phyloP scores from a whole-genome alignment of 2,797 vertebrate species.

The Scyliorhinus canicula region DNA sequence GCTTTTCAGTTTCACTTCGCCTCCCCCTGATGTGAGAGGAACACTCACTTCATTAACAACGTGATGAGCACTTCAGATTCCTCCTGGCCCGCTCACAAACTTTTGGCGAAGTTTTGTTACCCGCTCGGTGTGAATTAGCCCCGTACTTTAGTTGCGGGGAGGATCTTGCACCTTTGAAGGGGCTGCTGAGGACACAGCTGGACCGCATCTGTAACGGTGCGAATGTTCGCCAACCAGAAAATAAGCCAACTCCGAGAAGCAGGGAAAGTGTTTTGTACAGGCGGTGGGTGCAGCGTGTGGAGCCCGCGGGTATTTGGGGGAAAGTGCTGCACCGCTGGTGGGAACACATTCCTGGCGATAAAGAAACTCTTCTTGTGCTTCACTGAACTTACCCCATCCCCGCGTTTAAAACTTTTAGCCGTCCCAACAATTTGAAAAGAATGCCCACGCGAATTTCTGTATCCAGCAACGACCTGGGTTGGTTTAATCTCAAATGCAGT shows the following conservation, averaged over 20 bases:
- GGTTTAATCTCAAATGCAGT: not conserved
- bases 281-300: conserved; percentile 56
- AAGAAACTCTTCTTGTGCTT: not conserved
- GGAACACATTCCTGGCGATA: not conserved
- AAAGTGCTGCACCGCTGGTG: not conserved
- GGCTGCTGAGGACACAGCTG: conserved; percentile 70
- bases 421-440: not conserved
- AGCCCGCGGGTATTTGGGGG: too few species aligned
- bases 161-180: conserved; percentile 73
- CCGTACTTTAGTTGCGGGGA: conserved; percentile 61
- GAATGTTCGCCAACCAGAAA: conserved; percentile 66
- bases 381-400: too few species aligned
- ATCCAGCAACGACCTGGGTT: not conserved
- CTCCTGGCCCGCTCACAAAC: conserved; percentile 53
- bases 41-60: conserved; percentile 60
- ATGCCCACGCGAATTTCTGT: too few species aligned
- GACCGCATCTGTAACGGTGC: conserved; percentile 86
- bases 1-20: not conserved
- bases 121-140: conserved; percentile 63
- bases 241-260: conserved; percentile 51
- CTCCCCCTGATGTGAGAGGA: conserved; percentile 43
- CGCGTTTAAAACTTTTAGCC: not conserved
- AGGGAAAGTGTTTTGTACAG: conserved; percentile 44
- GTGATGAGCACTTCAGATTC: conserved; percentile 64
- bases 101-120: conserved; percentile 58